Evolutionary conservation across 2,888 invertebrate species (phyloP).

Genomic region (Perithous albicinctus): DNA sequence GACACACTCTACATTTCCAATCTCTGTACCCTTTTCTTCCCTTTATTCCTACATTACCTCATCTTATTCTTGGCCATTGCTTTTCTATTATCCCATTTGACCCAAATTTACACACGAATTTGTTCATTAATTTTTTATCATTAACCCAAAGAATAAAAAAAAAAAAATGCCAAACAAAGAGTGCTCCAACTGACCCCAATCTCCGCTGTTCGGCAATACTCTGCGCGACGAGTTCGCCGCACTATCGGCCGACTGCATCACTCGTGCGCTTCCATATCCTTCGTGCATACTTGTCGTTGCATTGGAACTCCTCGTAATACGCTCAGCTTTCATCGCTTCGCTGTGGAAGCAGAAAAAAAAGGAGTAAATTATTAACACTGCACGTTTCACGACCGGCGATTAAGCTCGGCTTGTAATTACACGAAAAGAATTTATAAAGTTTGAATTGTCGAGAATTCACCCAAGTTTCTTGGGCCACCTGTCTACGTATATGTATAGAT

Average conservation of each 20-base stretch:
- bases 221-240: background rate
- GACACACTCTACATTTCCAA: too few relatives aligned
- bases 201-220: background rate
- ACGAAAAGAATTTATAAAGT: background rate
- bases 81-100: too few relatives aligned
- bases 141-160: too few relatives aligned
- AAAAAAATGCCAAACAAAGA: too few relatives aligned
- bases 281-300: constrained; percentile 1
- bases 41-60: too few relatives aligned
- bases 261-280: constrained; percentile 26
- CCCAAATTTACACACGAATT: too few relatives aligned
- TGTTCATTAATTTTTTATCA: too few relatives aligned
- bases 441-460: background rate
- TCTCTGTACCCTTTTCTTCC: too few relatives aligned
- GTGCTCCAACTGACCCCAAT: too few relatives aligned
- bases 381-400: background rate
- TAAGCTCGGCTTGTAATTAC: constrained; percentile 10
- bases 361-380: constrained; percentile 26
- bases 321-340: background rate
- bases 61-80: too few relatives aligned
- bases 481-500: background rate
- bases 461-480: background rate
- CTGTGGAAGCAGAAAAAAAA: background rate
- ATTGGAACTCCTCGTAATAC: background rate
- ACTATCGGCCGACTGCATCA: constrained; percentile 51